These are phyloP conservation scores for Drosophila seguyi DNA, from an alignment of 1,140 invertebrate genomes.

Conservation along the genomic window DNA sequence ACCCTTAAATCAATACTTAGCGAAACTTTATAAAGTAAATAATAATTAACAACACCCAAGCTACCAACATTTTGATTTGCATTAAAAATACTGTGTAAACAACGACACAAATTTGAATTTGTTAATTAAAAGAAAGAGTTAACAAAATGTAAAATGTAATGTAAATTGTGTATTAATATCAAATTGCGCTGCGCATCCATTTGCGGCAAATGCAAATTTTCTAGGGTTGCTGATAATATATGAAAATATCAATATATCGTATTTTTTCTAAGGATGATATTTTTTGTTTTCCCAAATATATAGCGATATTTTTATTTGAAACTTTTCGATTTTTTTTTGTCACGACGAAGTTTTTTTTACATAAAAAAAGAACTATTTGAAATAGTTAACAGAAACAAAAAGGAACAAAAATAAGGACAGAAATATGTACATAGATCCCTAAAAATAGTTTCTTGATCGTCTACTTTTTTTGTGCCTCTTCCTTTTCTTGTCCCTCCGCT, in stretches of 20 bases:
- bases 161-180: slow-evolving; percentile 51
- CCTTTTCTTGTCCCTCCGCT: slow-evolving; percentile 9
- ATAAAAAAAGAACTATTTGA: too few species aligned
- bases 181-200: too few species aligned
- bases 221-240: too few species aligned
- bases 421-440: not conserved
- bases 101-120: slow-evolving; percentile 61
- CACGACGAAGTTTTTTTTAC: too few species aligned
- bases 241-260: too few species aligned
- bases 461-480: not conserved
- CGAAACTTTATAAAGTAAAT: slow-evolving; percentile 30
- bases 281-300: too few species aligned
- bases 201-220: too few species aligned
- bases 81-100: slow-evolving; percentile 63
- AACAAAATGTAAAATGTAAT: slow-evolving; percentile 50
- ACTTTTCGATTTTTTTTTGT: too few species aligned
- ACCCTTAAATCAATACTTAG: slow-evolving; percentile 40
- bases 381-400: not conserved
- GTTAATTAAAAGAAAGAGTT: slow-evolving; percentile 33
- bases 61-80: slow-evolving; percentile 55
- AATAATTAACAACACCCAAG: slow-evolving; percentile 17
- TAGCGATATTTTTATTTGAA: too few species aligned
- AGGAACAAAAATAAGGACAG: not conserved
- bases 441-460: not conserved
- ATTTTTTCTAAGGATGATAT: too few species aligned